Base-by-base conservation (phyloP, 2,888 invertebrate species). In the Erebia ligea region DNA sequence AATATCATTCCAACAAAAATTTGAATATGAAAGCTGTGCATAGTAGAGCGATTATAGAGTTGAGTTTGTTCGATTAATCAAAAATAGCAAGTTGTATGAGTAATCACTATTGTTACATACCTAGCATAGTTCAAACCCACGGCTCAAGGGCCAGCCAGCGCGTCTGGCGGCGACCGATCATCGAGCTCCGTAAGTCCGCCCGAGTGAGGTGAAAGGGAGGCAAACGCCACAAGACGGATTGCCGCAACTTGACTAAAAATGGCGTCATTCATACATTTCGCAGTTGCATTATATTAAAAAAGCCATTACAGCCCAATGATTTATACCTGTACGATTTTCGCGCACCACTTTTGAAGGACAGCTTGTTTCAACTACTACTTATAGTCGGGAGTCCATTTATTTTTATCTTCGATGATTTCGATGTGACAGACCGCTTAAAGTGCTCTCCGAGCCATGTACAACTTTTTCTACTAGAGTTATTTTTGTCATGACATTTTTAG, bases 231-330 rank as follows among this genome's bases (percentile, higher is more conserved):
- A 87, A 89, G 85, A 87, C 84, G 83, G 88, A 90, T 92, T 92
- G 90, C 88, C 78, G 85, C 89, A 92, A 91, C 90, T 86, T 85
- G 82, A 87, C 89, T 88, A 91, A 91, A 90, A 91, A 91, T 92
- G 91, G 91, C 92, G 89, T 91, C 90, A 91, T 87, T 91, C 85
- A 88, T 87, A 87, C 84, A 86, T 85, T 89, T 90, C 83, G 86
- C 83, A 85, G 84, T 89, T 88, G 83, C 86, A 86, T 87, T 89
- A 86, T 84, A 81, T 81, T 83, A 82, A 77, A 77, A 77, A 76
- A 75, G 82, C 81, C 82, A 86, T 84, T 85, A 84, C 81, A 78
- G 78, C 57, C 62, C 58, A 71, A 77, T 79, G 78, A 82, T 80
- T 76, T 76, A 72, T 76, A 75, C n/a, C n/a, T 77, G 79, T 79